phyloP scores from a whole-genome alignment of 2,797 vertebrate species.

The Hemitrygon akajei region DNA sequence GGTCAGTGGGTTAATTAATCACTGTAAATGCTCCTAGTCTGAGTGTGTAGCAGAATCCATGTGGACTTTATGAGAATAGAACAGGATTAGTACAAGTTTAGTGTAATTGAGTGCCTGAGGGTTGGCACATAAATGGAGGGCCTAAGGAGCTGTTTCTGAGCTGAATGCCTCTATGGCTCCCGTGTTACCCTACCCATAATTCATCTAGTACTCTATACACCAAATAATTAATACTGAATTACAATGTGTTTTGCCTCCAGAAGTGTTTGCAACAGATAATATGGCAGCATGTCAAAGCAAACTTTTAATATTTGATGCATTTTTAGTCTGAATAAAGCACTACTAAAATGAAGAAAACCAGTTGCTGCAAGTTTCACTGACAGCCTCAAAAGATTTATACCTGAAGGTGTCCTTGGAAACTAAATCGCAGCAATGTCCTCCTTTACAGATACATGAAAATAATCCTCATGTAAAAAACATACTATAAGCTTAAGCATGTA shows the following conservation, averaged over 20 bases:
- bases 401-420: neutral
- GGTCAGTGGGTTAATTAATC: no score
- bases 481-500: constrained; percentile 22
- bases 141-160: no score
- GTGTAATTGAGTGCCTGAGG: no score
- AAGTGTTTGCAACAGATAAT: neutral
- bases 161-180: neutral
- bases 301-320: neutral
- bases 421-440: neutral
- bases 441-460: neutral
- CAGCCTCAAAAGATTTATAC: neutral
- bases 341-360: neutral
- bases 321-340: no score
- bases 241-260: neutral
- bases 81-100: no score
- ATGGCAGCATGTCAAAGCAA: no score
- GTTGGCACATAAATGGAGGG: no score
- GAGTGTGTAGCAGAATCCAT: no score
- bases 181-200: neutral
- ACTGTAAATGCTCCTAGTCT: no score
- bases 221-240: neutral
- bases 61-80: no score
- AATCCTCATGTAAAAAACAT: constrained; percentile 8
- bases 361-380: constrained; percentile 11
- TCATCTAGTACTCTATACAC: neutral